These are phyloP conservation scores for Anastrepha ludens DNA, from an alignment of 1,140 invertebrate genomes.

Conservation along the genomic window DNA sequence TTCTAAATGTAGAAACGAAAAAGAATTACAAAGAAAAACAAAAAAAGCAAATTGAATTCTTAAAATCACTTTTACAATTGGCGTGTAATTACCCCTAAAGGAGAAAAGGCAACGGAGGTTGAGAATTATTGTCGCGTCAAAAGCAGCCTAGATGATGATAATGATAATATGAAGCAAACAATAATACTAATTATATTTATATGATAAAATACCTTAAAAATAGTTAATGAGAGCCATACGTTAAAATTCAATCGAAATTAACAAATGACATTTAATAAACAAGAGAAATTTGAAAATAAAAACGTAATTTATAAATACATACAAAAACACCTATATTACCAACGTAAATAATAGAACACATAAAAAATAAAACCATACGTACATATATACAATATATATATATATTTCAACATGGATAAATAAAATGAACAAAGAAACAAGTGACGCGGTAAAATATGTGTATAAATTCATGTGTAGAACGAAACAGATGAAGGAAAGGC, in stretches of 20 bases:
- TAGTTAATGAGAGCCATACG: conserved; percentile 51
- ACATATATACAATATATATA: conserved; percentile 26
- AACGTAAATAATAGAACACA: conserved; percentile 21
- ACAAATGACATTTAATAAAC: conserved; percentile 22
- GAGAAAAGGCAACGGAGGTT: background rate
- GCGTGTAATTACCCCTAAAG: background rate
- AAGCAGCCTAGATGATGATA: conserved; percentile 9
- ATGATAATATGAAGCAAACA: conserved; percentile 1
- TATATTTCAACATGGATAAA: conserved; percentile 39
- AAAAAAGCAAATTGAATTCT: background rate
- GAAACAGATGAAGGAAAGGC: too few relatives aligned
- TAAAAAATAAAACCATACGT: conserved; percentile 11
- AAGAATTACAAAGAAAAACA: too few relatives aligned
- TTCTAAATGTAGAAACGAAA: conserved; percentile 17
- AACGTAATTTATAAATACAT: conserved; percentile 36
- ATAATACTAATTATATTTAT: conserved; percentile 42
- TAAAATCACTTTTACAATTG: conserved; percentile 36
- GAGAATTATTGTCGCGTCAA: background rate
- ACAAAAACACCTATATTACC: conserved; percentile 35
- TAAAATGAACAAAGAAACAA: conserved; percentile 17
- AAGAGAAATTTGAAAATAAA: background rate
- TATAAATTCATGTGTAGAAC: too few relatives aligned
- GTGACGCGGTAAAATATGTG: background rate
- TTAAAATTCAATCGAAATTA: conserved; percentile 44
- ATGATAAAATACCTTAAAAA: conserved; percentile 37